Evolutionary conservation across 2,113 vertebrate genomes (phyloP), one percentile per base, ranked within the genome.

Genomic region (Centropus unirufus): DNA sequence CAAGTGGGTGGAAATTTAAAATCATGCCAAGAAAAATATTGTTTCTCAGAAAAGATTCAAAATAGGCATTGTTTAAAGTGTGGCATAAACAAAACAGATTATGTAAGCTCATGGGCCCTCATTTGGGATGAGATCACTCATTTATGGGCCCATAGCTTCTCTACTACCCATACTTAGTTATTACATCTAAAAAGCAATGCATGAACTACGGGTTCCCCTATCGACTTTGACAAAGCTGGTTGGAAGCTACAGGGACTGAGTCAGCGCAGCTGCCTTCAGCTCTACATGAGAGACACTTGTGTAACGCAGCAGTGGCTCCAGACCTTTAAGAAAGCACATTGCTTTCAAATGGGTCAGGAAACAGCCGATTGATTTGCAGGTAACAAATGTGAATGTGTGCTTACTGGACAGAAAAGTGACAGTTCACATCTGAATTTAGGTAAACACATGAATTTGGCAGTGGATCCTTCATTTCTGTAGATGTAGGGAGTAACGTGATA

Each of bases 1-100:
- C 49, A 86, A 83, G 90, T 91, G 86, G 94, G 81, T 89, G 91
- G 78, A 91, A 88, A 78, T 59, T 29, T 24, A 85, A 91, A 95
- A 66, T n/a, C 0, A 0, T 87, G 92, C 90, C 80, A 84, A 92
- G 64, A 91, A 92, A 90, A 95, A 91, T 79, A 40, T 52, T 76
- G 20, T 72, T 94, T 86, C 69, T 78, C 54, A 85, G 75, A 83
- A 94, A 79, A 77, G 29, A 78, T 94, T 90, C 63, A 83, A 81
- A 94, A 95, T 85, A 92, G 30, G 63, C 73, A 89, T 92, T 94
- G 83, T 93, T 92, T 85, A 59, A 93, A 74, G 27, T 5, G 1
- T 85, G 57, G 46, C 74, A 81, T 83, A 91, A 95, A 84, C 74
- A 87, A 93, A 89, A 87, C n/a, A 66, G 59, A 42, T 93, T 70